Evolutionary conservation across 2,888 invertebrate genomes (phyloP).

Genomic region (Diplazon laetatorius): DNA sequence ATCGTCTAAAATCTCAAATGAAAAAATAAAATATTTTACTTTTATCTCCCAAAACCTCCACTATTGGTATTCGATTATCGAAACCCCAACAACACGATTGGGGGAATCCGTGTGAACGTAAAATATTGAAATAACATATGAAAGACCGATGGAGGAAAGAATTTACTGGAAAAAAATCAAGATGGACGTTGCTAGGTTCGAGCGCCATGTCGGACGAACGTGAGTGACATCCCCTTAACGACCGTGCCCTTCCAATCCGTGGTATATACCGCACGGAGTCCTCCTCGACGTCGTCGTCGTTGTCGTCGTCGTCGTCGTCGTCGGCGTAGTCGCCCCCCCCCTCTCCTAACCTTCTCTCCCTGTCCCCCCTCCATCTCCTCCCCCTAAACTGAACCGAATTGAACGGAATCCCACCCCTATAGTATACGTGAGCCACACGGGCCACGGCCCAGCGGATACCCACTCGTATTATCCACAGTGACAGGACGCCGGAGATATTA

Average conservation of each 20-base stretch:
- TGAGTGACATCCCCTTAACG: conserved; percentile 82
- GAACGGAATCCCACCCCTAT: conserved; percentile 80
- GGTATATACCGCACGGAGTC: conserved; percentile 69
- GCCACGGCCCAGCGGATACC: conserved; percentile 74
- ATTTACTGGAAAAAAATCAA: conserved; percentile 69
- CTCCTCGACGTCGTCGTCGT: conserved; percentile 60
- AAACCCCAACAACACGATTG: not conserved
- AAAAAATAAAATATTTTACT: no score
- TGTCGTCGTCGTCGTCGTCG: conserved; percentile 41
- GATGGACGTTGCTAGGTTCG: conserved; percentile 72
- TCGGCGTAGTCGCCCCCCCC: conserved; percentile 37
- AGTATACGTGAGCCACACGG: conserved; percentile 69
- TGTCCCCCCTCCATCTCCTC: conserved; percentile 61
- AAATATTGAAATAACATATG: conserved; percentile 24
- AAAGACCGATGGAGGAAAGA: conserved; percentile 49
- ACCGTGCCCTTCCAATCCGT: conserved; percentile 81
- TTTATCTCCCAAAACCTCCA: no score
- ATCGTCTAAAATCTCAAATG: no score
- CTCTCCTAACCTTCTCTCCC: conserved; percentile 53
- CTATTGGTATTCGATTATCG: no score
- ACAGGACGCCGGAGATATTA: conserved; percentile 82
- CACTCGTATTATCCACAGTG: conserved; percentile 83
- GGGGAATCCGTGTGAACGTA: not conserved
- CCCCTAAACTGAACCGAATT: conserved; percentile 81
- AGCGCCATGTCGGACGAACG: conserved; percentile 79